Conservation (phyloP, 2,113 vertebrate genomes). For the Oceanites oceanicus region DNA sequence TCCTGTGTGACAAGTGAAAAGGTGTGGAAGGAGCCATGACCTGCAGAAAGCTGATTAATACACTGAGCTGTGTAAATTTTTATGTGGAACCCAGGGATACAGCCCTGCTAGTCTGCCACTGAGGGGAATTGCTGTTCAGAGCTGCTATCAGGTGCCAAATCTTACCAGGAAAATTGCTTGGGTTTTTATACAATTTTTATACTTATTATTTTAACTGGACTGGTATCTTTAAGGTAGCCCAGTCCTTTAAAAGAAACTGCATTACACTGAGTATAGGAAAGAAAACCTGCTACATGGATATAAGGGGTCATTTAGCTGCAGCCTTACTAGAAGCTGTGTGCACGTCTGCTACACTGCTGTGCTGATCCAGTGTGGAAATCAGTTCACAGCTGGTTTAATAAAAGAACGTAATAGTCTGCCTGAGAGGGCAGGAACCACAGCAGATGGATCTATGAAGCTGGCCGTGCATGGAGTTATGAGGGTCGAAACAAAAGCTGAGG, state of each 20-base stretch:
- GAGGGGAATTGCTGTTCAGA: not conserved
- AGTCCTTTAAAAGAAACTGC: not conserved
- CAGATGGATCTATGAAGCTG: not conserved
- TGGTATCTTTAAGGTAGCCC: not conserved
- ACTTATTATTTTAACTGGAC: not conserved
- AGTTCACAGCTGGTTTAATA: not conserved
- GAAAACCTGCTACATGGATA: not conserved
- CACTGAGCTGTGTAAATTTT: not conserved
- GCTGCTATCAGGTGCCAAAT: not conserved
- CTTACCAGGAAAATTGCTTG: not conserved
- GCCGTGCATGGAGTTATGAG: not conserved
- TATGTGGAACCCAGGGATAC: not conserved
- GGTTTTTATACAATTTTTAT: not conserved
- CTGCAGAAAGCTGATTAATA: constrained; percentile 8
- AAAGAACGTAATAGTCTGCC: not conserved
- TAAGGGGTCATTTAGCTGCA: not conserved
- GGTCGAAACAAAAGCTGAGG: not conserved
- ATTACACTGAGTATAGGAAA: not conserved
- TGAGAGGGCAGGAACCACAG: not conserved
- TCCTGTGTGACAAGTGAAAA: not conserved
- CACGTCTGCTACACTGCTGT: not conserved
- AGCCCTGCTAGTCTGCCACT: not conserved
- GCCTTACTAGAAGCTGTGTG: not conserved
- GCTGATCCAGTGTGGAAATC: not conserved
- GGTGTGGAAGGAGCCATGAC: not conserved